phyloP scores from a whole-genome alignment of 2,113 vertebrate species.

The Mobula birostris region DNA sequence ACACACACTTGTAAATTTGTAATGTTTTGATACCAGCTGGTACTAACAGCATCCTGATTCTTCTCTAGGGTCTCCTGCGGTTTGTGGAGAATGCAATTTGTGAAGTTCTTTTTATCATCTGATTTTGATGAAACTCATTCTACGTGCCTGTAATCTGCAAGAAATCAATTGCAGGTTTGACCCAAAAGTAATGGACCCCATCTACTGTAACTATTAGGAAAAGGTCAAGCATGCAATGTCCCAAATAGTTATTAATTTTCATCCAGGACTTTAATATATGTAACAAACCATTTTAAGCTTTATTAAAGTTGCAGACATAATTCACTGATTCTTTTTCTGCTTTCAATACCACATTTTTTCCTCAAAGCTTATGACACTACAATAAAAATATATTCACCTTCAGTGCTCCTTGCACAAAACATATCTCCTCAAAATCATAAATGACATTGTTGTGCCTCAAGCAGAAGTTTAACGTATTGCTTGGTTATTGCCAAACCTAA shows the following conservation, averaged over 20 bases:
- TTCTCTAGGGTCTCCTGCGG: neutral
- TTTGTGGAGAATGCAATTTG: neutral
- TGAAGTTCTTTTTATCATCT: constrained; percentile 1
- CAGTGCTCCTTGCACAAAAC: neutral
- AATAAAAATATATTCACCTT: neutral
- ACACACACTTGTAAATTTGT: neutral
- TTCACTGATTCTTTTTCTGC: neutral
- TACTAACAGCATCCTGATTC: neutral
- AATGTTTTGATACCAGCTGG: neutral
- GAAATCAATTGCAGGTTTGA: constrained; percentile 27
- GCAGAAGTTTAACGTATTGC: neutral
- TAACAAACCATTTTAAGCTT: neutral
- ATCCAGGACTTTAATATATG: neutral
- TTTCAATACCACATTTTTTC: neutral
- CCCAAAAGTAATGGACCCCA: neutral
- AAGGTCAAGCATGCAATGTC: neutral
- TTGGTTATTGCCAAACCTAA: neutral
- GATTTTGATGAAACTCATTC: neutral
- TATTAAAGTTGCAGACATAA: neutral
- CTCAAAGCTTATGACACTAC: neutral
- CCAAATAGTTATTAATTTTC: constrained; percentile 9
- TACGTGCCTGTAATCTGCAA: neutral
- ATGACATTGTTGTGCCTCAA: neutral
- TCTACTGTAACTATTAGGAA: neutral
- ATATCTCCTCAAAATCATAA: neutral